Conservation (phyloP, 2,888 invertebrate genomes). For the Stenotaenia linearis region DNA sequence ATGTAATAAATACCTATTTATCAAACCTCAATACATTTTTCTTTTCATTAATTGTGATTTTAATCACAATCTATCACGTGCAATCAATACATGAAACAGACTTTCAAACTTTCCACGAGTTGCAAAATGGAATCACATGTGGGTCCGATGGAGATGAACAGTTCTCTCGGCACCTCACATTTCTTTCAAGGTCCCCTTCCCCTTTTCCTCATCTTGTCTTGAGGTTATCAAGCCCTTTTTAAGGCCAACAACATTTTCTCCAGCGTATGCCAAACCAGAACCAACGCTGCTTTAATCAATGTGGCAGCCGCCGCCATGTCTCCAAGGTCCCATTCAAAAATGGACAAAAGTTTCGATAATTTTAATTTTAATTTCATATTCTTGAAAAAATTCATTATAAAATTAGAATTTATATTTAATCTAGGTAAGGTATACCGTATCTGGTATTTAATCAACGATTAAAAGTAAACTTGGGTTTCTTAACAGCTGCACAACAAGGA, state of each 20-base stretch:
- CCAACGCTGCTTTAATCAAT: background rate
- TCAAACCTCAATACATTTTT: no score
- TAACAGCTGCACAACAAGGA: background rate
- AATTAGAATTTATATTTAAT: background rate
- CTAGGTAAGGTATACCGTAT: background rate
- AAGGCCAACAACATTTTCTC: conserved; percentile 10
- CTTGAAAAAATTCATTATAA: background rate
- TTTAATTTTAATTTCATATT: no score
- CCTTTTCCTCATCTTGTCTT: background rate
- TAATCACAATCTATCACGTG: background rate
- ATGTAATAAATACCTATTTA: background rate
- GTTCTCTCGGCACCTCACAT: background rate
- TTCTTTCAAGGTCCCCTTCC: background rate
- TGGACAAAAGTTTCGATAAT: background rate
- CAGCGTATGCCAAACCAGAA: background rate
- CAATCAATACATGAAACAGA: background rate
- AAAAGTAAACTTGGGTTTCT: background rate
- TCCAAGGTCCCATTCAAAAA: conserved; percentile 7
- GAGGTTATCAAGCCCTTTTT: conserved; percentile 1
- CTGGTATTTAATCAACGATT: background rate
- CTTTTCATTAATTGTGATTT: no score
- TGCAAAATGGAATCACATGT: background rate
- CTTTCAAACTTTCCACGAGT: background rate
- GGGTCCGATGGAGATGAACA: background rate
- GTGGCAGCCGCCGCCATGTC: background rate